A percentile compares a stretch with the other conserved stretches of the same genome.
phyloP scores from a whole-genome alignment of 2,888 invertebrate genomes.

The Encarsia formosa region DNA sequence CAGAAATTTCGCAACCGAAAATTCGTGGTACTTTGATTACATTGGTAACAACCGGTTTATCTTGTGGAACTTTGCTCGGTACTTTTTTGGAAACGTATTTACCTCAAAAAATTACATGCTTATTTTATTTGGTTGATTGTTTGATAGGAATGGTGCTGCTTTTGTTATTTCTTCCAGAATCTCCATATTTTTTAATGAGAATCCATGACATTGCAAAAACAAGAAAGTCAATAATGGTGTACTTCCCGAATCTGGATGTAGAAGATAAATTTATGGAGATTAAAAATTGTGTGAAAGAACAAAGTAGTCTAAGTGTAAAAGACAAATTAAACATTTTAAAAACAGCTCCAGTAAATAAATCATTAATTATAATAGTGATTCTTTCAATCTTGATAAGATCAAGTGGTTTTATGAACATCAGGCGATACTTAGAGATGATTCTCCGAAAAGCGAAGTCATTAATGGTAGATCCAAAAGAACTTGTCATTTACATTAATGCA shows the following conservation, averaged over 20 bases:
- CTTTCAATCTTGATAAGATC: constrained; percentile 38
- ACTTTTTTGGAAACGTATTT: constrained; percentile 39
- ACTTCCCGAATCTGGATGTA: constrained; percentile 12
- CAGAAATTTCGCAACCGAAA: constrained; percentile 35
- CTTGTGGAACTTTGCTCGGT: constrained; percentile 38
- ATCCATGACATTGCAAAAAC: background rate
- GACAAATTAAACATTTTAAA: constrained; percentile 9
- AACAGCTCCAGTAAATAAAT: constrained; percentile 23
- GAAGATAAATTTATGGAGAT: constrained; percentile 29
- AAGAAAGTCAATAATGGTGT: constrained; percentile 3
- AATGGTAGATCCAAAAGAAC: constrained; percentile 29
- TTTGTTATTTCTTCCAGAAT: constrained; percentile 37
- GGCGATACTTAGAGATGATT: constrained; percentile 38
- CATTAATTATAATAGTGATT: constrained; percentile 30
- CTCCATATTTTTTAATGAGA: constrained; percentile 36
- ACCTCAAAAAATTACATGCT: constrained; percentile 34
- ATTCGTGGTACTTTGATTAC: constrained; percentile 41
- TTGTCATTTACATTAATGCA: constrained; percentile 32
- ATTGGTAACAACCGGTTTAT: constrained; percentile 36
- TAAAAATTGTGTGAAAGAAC: constrained; percentile 11
- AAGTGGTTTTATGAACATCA: constrained; percentile 34
- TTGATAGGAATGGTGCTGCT: constrained; percentile 33
- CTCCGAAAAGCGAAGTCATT: constrained; percentile 30
- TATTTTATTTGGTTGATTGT: constrained; percentile 35
- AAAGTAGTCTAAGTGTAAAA: constrained; percentile 14